phyloP scores from a whole-genome alignment of 2,113 vertebrate genomes.

The Phoenicopterus ruber region DNA sequence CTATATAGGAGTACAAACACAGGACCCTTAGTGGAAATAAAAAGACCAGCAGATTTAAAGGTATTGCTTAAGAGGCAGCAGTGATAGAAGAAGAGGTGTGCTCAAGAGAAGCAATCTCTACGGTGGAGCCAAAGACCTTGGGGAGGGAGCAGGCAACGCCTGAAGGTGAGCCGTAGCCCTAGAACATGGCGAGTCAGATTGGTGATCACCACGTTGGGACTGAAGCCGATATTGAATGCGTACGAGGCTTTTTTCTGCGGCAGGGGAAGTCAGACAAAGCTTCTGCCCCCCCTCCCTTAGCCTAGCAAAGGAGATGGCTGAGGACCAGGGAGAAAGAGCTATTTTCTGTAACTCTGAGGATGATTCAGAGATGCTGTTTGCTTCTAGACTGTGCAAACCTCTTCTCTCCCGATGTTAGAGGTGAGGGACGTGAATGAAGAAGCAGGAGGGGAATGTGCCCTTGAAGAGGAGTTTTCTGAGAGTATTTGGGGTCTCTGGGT shows the following conservation, averaged over 20 bases:
- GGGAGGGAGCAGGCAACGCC: background rate
- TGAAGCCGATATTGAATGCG: background rate
- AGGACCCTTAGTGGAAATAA: background rate
- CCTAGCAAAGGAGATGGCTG: background rate
- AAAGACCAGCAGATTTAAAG: background rate
- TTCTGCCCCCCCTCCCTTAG: background rate
- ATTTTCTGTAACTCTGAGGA: background rate
- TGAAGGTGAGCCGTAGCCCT: background rate
- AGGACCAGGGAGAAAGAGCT: background rate
- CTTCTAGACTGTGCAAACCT: background rate
- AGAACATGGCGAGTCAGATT: background rate
- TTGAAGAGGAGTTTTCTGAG: background rate
- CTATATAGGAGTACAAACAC: background rate
- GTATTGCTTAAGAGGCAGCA: background rate
- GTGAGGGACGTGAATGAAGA: rapidly evolving
- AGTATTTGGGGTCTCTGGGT: background rate
- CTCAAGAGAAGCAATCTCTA: background rate
- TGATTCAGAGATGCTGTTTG: rapidly evolving
- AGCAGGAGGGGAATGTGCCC: background rate
- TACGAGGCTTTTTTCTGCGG: background rate
- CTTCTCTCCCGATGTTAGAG: background rate
- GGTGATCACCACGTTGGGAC: background rate
- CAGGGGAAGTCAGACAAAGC: background rate
- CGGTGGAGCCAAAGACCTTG: background rate
- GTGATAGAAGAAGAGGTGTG: background rate